phyloP scores from a whole-genome alignment of 1,140 invertebrate species.

The Galleria mellonella region DNA sequence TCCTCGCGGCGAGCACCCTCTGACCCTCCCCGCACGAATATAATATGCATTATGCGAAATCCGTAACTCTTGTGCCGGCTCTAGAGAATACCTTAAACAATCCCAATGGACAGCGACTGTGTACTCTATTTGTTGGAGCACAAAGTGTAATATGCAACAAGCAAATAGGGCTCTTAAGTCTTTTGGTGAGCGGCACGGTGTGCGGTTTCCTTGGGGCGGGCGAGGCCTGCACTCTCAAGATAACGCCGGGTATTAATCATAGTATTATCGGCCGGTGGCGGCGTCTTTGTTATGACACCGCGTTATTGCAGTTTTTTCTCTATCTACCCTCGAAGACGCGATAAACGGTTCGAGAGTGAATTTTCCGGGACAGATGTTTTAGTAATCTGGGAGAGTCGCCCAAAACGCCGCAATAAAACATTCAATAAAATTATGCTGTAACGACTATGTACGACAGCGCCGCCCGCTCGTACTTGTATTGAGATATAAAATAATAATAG shows the following conservation, averaged over 20 bases:
- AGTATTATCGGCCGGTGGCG: constrained; percentile 65
- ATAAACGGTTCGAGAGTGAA: constrained; percentile 63
- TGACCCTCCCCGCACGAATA: constrained; percentile 30
- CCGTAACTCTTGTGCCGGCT: constrained; percentile 60
- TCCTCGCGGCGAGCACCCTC: constrained; percentile 22
- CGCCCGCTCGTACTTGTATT: too few species aligned
- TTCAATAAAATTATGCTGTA: constrained; percentile 40
- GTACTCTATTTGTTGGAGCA: neutral
- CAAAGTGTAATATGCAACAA: neutral
- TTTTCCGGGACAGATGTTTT: constrained; percentile 72
- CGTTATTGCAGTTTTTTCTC: constrained; percentile 71
- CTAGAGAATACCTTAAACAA: constrained; percentile 47
- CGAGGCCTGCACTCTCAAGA: constrained; percentile 63
- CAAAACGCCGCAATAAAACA: constrained; percentile 39
- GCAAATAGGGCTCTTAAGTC: neutral
- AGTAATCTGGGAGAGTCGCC: constrained; percentile 52
- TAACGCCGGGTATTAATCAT: constrained; percentile 71
- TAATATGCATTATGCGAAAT: constrained; percentile 74
- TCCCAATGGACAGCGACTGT: neutral
- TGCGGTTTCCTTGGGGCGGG: constrained; percentile 23
- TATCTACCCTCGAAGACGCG: constrained; percentile 51
- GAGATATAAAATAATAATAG: too few species aligned
- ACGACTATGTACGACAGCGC: too few species aligned
- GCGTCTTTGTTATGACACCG: constrained; percentile 70
- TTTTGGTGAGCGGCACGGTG: constrained; percentile 3